These are phyloP conservation scores for Leptura quadrifasciata DNA, from an alignment of 2,888 invertebrate genomes.

Conservation along the genomic window DNA sequence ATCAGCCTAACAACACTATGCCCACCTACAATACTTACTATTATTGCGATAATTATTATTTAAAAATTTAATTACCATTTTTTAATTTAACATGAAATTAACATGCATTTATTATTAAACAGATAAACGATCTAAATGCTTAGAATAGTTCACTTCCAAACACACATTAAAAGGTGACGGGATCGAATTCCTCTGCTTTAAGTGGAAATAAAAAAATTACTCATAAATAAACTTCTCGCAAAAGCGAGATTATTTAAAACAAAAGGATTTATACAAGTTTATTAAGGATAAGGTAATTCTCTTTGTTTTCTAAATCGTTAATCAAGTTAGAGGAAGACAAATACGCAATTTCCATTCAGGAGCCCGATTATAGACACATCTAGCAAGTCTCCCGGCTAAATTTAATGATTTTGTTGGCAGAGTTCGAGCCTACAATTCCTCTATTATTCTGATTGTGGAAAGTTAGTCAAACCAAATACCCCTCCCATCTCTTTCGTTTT, in stretches of 20 bases:
- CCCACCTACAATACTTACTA: too few relatives aligned
- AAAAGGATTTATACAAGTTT: constrained; percentile 6
- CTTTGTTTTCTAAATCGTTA: constrained; percentile 32
- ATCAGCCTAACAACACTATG: too few relatives aligned
- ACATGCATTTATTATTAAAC: too few relatives aligned
- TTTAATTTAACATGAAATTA: too few relatives aligned
- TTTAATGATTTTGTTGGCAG: constrained; percentile 24
- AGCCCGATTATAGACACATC: constrained; percentile 20
- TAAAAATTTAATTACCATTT: too few relatives aligned
- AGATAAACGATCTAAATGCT: too few relatives aligned
- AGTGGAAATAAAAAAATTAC: neutral
- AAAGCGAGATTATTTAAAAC: neutral
- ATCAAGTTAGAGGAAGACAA: constrained; percentile 28
- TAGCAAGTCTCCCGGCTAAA: constrained; percentile 24
- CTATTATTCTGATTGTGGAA: constrained; percentile 31
- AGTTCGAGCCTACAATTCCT: constrained; percentile 26
- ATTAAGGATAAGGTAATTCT: neutral
- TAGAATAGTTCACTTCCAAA: too few relatives aligned
- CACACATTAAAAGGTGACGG: neutral
- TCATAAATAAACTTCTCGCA: neutral
- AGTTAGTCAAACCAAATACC: constrained; percentile 25
- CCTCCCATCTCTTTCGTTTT: constrained; percentile 2
- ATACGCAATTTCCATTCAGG: constrained; percentile 29
- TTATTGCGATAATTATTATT: too few relatives aligned
- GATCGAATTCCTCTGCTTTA: neutral